Base-by-base conservation (phyloP, 2,888 invertebrate species). In the Dioctria rufipes region DNA sequence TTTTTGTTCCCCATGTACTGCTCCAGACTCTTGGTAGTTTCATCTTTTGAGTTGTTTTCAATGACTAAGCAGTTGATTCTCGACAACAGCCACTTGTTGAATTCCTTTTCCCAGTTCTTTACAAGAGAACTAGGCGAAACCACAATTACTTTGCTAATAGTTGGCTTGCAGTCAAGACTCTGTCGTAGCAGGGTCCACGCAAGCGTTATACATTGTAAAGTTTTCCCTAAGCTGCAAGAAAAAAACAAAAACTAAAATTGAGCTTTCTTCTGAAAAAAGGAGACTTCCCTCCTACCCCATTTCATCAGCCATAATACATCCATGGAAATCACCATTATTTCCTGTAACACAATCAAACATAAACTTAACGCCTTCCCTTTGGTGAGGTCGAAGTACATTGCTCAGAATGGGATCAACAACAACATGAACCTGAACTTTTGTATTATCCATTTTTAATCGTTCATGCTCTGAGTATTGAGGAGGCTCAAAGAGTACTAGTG, bases 241-340 rank as follows among this genome's bases (percentile, higher is more conserved):
- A 4, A n/a, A 25, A 25, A 25, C 25, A 25, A 25, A 25, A 25
- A 25, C 25, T 25, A 25, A 25, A 25, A 25, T 25, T 11, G 8
- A 13, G 3, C 54, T 39, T 39, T 54, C n/a, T 46, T 40, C 0
- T 13, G 46, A 73, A 6, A n/a, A 8, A 3, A 63, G 37, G 8
- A 5, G 40, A 42, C n/a, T 39, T 66, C 9, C 25, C 3, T 9
- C 61, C 81, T 81, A 85, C 75, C 96, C 98, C 99, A 99, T 99
- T 92, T 99, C 99, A 90, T 99, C 99, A 3, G 99, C 99, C 99
- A 99, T 99, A 67, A 99, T 99, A 86, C 99, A 99, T 0, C 99
- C 99, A 88, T 92, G 94, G 43, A 95, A 95, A 82, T 93, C 92
- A 80, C 95, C 94, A 85, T 96, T 95, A 58, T 92, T 90, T 1